Evolutionary conservation across 2,888 invertebrate genomes (phyloP).

Genomic region (Herminia tarsipennalis): DNA sequence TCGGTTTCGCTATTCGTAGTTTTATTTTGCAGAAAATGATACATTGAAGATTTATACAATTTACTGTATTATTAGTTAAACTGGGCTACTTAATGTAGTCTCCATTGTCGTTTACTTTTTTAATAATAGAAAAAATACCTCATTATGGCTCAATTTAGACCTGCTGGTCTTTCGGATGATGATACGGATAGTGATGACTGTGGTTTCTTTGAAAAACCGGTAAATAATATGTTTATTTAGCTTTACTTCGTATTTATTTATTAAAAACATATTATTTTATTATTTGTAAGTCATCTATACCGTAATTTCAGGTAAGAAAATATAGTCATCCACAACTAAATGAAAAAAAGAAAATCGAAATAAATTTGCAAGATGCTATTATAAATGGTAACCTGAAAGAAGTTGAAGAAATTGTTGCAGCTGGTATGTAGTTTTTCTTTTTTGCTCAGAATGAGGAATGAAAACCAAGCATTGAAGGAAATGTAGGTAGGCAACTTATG

Average conservation of each 20-base stretch:
- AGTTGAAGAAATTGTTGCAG: slow-evolving; percentile 58
- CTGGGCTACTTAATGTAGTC: neutral
- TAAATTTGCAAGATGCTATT: slow-evolving; percentile 70
- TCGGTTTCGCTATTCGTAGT: too few species aligned
- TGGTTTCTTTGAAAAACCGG: slow-evolving; percentile 70
- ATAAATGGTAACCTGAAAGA: slow-evolving; percentile 65
- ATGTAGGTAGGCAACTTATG: too few species aligned
- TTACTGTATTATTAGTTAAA: neutral
- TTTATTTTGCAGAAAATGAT: too few species aligned
- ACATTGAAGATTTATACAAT: too few species aligned
- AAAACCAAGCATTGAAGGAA: too few species aligned
- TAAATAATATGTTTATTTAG: slow-evolving; percentile 30
- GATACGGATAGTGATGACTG: slow-evolving; percentile 75
- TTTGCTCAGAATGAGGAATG: neutral
- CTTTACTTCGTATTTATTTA: neutral
- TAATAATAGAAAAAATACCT: slow-evolving; percentile 1
- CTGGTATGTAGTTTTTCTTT: slow-evolving; percentile 1
- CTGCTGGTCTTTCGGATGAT: slow-evolving; percentile 75
- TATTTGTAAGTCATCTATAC: neutral
- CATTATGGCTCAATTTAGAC: slow-evolving; percentile 62
- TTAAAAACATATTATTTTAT: neutral
- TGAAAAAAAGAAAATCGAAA: slow-evolving; percentile 64
- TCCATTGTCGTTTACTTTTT: neutral
- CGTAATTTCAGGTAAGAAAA: slow-evolving; percentile 44
- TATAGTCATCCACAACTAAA: slow-evolving; percentile 51